These are phyloP conservation scores for Rotaria magnacalcarata DNA, from an alignment of 2,888 invertebrate species.

Conservation along the genomic window DNA sequence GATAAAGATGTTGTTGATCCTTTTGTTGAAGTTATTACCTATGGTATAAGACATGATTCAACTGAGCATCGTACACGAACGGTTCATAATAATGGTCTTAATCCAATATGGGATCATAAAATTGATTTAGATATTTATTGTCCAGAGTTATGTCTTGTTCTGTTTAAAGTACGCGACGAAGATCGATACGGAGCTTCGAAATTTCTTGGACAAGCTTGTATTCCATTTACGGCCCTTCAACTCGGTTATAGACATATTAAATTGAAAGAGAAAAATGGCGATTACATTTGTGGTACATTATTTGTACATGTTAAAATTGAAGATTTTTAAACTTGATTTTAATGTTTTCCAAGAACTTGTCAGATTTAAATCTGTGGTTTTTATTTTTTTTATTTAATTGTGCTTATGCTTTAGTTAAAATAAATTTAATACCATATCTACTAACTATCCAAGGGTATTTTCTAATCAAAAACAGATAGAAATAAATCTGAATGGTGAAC, in stretches of 20 bases:
- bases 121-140: constrained; percentile 65
- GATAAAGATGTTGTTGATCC: constrained; percentile 41
- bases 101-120: constrained; percentile 65
- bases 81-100: constrained; percentile 67
- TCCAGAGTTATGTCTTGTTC: constrained; percentile 64
- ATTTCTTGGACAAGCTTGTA: constrained; percentile 49
- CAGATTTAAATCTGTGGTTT: background rate
- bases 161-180: constrained; percentile 64
- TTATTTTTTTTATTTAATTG: background rate
- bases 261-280: constrained; percentile 19
- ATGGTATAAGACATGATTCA: constrained; percentile 40
- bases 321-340: background rate
- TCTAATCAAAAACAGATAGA: too few species aligned
- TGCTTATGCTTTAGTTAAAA: background rate
- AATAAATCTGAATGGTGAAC: background rate
- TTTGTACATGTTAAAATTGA: constrained; percentile 29
- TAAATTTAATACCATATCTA: background rate
- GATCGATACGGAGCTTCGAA: constrained; percentile 33
- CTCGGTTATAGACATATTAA: constrained; percentile 41
- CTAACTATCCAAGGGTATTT: background rate
- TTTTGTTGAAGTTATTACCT: constrained; percentile 39
- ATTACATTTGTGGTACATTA: constrained; percentile 1
- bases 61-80: constrained; percentile 25
- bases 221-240: constrained; percentile 39
- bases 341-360: background rate